These are phyloP conservation scores for Oxystoma pomonae DNA, from an alignment of 2,888 invertebrate genomes.

Conservation along the genomic window DNA sequence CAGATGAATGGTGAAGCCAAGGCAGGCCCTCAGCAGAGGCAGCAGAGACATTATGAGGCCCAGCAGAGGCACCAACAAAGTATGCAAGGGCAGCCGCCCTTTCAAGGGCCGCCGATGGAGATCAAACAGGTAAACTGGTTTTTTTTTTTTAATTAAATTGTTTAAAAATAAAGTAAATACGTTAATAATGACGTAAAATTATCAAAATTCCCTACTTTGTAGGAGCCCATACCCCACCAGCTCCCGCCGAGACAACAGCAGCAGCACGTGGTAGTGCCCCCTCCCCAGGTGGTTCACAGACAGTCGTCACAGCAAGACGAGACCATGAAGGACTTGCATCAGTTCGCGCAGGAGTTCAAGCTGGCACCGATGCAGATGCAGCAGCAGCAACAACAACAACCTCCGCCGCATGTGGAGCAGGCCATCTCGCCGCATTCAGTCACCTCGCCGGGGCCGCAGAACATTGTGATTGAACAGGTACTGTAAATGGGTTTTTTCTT, in stretches of 20 bases:
- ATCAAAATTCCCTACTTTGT: background rate
- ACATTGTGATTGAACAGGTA: background rate
- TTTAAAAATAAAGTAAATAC: too few relatives aligned
- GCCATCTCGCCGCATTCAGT: background rate
- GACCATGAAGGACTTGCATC: conserved; percentile 61
- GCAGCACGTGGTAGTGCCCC: conserved; percentile 18
- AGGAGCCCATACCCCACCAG: conserved; percentile 9
- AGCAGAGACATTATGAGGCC: conserved; percentile 33
- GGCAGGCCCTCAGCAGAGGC: conserved; percentile 27
- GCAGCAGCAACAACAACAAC: background rate
- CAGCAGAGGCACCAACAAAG: conserved; percentile 26
- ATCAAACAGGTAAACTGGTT: conserved; percentile 23
- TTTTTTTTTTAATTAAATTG: too few relatives aligned
- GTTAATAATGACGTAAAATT: too few relatives aligned
- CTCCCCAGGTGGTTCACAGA: conserved; percentile 19
- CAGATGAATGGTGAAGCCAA: conserved; percentile 42
- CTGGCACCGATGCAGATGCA: conserved; percentile 42
- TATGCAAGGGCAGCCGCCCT: conserved; percentile 39
- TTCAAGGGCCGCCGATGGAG: conserved; percentile 29
- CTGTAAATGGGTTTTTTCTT: too few relatives aligned
- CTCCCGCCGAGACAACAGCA: conserved; percentile 19
- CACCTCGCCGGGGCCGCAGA: background rate
- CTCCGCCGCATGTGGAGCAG: background rate
- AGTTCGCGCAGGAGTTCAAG: conserved; percentile 79
- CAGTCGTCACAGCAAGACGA: conserved; percentile 19